These are phyloP conservation scores for Polypterus bichir DNA, from an alignment of 2,113 vertebrate genomes.

Conservation along the genomic window DNA sequence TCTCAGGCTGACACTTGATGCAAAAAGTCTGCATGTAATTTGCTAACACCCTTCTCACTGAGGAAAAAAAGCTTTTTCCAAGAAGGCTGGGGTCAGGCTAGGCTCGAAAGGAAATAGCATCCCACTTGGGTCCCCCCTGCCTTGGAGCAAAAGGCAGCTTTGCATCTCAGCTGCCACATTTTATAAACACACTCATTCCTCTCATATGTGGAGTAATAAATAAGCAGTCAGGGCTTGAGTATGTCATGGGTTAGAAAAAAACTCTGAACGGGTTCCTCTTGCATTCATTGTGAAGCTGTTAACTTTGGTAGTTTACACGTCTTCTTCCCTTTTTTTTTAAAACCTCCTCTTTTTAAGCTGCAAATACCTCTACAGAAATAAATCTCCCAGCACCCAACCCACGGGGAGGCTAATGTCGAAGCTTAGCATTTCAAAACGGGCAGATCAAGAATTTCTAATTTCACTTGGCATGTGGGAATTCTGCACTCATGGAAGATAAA, in stretches of 20 bases:
- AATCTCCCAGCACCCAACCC: no score
- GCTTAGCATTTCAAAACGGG: no score
- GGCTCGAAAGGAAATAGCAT: constrained; percentile 51
- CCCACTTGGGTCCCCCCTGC: constrained; percentile 24
- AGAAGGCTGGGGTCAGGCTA: constrained; percentile 35
- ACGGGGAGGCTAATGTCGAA: no score
- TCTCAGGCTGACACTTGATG: constrained; percentile 29
- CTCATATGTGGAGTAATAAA: constrained; percentile 18
- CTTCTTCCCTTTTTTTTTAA: constrained; percentile 2
- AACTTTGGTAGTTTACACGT: background rate
- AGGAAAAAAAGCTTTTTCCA: constrained; percentile 24
- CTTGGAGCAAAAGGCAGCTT: constrained; percentile 13
- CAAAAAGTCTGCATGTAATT: constrained; percentile 40
- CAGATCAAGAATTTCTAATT: no score
- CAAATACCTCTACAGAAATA: no score
- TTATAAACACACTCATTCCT: constrained; percentile 31
- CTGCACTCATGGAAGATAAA: no score
- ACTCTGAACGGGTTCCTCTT: background rate
- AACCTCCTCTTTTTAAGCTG: no score
- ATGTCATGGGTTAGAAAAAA: constrained; percentile 1
- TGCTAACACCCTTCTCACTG: constrained; percentile 27
- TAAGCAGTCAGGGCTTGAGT: constrained; percentile 10
- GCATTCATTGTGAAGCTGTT: constrained; percentile 12
- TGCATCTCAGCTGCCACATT: constrained; percentile 22
- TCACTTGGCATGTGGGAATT: no score